These are phyloP conservation scores for Tonatia bakeri DNA, from an alignment of 2,113 vertebrate species.

Conservation along the genomic window DNA sequence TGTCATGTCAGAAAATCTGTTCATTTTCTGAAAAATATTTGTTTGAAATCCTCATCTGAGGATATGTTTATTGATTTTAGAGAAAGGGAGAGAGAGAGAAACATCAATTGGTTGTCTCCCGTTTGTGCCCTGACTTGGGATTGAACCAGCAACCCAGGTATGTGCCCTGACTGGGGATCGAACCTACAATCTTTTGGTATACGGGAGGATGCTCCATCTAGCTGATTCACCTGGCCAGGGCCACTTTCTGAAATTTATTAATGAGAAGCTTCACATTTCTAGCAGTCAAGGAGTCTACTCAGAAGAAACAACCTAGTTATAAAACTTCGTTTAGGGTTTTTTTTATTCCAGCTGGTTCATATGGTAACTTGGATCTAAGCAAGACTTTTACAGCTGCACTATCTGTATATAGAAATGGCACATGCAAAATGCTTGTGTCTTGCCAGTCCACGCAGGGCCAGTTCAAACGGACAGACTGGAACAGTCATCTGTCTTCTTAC, in stretches of 20 bases:
- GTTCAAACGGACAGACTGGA: not conserved
- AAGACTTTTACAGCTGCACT: slow-evolving; percentile 35
- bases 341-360: slow-evolving; percentile 48
- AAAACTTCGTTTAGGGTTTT: slow-evolving; percentile 37
- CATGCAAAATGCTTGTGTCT: not conserved
- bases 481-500: slow-evolving; percentile 15
- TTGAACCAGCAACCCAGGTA: too few relatives aligned
- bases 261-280: not conserved
- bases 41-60: too few relatives aligned
- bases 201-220: too few relatives aligned
- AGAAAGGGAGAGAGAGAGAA: too few relatives aligned
- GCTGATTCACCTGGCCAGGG: too few relatives aligned
- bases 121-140: too few relatives aligned
- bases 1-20: not conserved
- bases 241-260: slow-evolving; percentile 12
- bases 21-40: not conserved
- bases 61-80: too few relatives aligned
- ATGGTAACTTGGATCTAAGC: slow-evolving; percentile 48
- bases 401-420: slow-evolving; percentile 51
- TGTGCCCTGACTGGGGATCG: too few relatives aligned
- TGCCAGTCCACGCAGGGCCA: slow-evolving; percentile 28
- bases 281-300: not conserved
- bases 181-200: too few relatives aligned
- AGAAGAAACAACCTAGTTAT: not conserved
- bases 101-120: too few relatives aligned